Percentiles rank a stretch among this genome's conserved stretches.
Evolutionary conservation across 2,888 invertebrate genomes (phyloP).

Genomic region (Pteria penguin): DNA sequence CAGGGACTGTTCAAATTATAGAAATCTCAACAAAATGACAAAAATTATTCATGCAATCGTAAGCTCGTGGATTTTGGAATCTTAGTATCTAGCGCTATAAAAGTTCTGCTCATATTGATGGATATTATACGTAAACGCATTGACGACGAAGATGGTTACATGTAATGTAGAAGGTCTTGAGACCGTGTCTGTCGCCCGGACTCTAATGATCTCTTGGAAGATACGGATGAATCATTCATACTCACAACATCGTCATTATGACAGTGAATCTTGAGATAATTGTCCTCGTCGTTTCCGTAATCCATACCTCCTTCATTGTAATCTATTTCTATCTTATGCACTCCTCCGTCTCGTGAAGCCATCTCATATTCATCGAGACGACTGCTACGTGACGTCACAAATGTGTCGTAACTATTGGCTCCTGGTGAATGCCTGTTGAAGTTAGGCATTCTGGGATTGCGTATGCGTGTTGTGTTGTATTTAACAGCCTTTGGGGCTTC

Average conservation of each 20-base stretch:
- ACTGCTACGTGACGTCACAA: slow-evolving; percentile 7
- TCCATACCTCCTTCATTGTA: not conserved
- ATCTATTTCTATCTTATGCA: not conserved
- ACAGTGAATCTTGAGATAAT: not conserved
- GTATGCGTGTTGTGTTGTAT: not conserved
- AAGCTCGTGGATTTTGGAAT: no score
- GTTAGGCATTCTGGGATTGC: not conserved
- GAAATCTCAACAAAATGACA: no score
- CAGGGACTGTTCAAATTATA: no score
- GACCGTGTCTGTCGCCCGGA: not conserved
- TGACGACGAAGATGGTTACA: no score
- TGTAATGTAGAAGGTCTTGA: not conserved
- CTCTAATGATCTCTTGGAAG: not conserved
- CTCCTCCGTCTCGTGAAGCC: not conserved
- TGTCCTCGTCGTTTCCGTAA: not conserved
- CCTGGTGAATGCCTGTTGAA: slow-evolving; percentile 7
- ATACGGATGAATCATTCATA: not conserved
- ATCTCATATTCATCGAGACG: not conserved
- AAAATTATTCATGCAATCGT: no score
- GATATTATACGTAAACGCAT: no score
- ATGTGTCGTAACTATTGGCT: slow-evolving; percentile 9
- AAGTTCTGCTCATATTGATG: no score
- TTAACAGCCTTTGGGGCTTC: slow-evolving; percentile 1
- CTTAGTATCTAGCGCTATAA: no score
- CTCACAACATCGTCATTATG: not conserved